Conservation (phyloP, 2,888 invertebrate species). For the Hanleya hanleyi region DNA sequence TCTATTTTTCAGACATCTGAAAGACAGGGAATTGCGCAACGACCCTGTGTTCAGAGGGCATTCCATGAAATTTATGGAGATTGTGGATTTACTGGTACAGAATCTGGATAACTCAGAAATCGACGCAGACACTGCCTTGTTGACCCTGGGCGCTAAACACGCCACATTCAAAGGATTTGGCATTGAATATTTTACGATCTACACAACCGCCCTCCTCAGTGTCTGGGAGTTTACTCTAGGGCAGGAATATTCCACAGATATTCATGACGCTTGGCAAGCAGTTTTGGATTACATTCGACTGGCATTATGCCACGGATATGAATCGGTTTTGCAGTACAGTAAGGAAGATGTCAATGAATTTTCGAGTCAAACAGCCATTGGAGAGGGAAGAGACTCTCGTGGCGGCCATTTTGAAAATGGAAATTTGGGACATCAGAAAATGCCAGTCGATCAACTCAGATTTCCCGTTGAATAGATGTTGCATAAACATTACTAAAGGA, state of each 20-base stretch:
- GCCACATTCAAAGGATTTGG: constrained; percentile 56
- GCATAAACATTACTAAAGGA: too few relatives aligned
- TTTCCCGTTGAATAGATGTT: too few relatives aligned
- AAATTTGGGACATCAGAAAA: too few relatives aligned
- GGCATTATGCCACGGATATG: neutral
- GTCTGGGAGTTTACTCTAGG: constrained; percentile 62
- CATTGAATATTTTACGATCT: constrained; percentile 55
- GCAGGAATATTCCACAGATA: constrained; percentile 63
- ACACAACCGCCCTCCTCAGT: constrained; percentile 55
- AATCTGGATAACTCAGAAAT: constrained; percentile 49
- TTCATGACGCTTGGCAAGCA: constrained; percentile 56
- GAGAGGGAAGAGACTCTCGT: too few relatives aligned
- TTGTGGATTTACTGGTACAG: constrained; percentile 52
- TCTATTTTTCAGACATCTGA: constrained; percentile 40
- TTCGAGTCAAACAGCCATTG: too few relatives aligned
- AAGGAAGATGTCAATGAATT: too few relatives aligned
- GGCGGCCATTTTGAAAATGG: too few relatives aligned
- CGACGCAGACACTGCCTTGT: constrained; percentile 46
- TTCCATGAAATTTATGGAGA: constrained; percentile 55
- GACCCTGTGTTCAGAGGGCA: constrained; percentile 47
- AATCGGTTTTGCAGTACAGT: neutral
- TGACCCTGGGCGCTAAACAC: constrained; percentile 64
- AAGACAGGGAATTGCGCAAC: constrained; percentile 43
- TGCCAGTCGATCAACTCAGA: too few relatives aligned
- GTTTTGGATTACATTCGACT: constrained; percentile 50